phyloP scores from a whole-genome alignment of 2,888 invertebrate species.

The Nomada goodeniana region DNA sequence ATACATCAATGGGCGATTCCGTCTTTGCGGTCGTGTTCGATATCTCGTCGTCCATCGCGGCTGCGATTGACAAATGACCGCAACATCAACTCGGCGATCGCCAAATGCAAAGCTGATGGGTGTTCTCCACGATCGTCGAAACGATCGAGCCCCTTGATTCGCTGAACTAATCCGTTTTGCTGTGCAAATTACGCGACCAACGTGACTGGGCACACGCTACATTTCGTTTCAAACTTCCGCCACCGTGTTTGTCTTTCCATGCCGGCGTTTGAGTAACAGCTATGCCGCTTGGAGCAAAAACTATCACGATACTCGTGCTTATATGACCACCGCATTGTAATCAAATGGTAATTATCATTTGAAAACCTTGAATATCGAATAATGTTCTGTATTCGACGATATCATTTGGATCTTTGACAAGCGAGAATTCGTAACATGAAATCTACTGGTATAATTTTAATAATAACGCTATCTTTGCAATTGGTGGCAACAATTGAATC shows the following conservation, averaged over 20 bases:
- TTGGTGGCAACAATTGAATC: too few species aligned
- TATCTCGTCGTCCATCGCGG: conserved; percentile 41
- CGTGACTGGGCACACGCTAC: background rate
- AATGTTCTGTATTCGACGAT: too few species aligned
- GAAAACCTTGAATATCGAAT: background rate
- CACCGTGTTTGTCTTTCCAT: conserved; percentile 23
- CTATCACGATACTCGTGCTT: background rate
- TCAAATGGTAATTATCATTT: background rate
- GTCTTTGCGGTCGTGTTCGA: conserved; percentile 61
- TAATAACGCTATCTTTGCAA: too few species aligned
- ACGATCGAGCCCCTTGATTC: conserved; percentile 32
- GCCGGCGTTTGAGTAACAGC: background rate
- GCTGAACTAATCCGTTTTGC: conserved; percentile 28
- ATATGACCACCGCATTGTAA: background rate
- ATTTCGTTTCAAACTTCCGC: conserved; percentile 17
- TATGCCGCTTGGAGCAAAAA: background rate
- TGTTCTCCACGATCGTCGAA: conserved; percentile 7
- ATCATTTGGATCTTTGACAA: too few species aligned
- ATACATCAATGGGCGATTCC: conserved; percentile 31
- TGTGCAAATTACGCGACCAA: conserved; percentile 20
- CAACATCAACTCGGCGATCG: conserved; percentile 63
- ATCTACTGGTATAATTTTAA: too few species aligned
- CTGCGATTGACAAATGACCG: conserved; percentile 66
- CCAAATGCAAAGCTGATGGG: conserved; percentile 64
- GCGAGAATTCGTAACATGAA: too few species aligned